phyloP scores from a whole-genome alignment of 2,113 vertebrate species.

The Glaucidium brasilianum region DNA sequence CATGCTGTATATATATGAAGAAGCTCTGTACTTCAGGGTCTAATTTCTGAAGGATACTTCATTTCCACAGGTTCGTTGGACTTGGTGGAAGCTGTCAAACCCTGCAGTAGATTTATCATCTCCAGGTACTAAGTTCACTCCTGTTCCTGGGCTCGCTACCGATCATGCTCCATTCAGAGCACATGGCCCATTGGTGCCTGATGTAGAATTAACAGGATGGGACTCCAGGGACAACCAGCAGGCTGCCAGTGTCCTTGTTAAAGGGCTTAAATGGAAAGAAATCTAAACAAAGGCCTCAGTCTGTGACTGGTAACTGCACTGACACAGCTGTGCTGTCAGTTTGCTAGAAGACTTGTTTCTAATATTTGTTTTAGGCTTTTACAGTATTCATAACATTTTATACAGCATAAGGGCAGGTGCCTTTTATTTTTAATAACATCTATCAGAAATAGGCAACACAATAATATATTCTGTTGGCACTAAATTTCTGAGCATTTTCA shows the following conservation, averaged over 20 bases:
- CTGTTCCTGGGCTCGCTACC: not conserved
- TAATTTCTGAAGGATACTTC: not conserved
- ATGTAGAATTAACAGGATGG: not conserved
- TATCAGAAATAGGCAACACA: not conserved
- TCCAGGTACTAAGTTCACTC: not conserved
- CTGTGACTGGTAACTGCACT: not conserved
- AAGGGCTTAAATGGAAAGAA: not conserved
- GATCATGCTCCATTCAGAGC: not conserved
- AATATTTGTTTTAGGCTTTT: not conserved
- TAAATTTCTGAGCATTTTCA: not conserved
- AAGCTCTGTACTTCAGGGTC: not conserved
- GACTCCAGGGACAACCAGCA: not conserved
- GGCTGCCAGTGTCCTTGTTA: not conserved
- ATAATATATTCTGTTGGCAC: not conserved
- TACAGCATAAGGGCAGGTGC: not conserved
- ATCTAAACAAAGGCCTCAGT: not conserved
- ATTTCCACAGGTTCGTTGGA: not conserved
- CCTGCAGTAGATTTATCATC: not conserved
- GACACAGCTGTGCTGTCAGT: not conserved
- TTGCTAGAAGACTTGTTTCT: not conserved
- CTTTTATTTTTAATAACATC: not conserved
- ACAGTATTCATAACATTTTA: not conserved
- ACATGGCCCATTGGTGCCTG: not conserved
- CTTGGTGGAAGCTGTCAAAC: not conserved
- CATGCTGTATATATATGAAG: not conserved